phyloP scores from a whole-genome alignment of 2,113 vertebrate genomes.

The Ovis canadensis region DNA sequence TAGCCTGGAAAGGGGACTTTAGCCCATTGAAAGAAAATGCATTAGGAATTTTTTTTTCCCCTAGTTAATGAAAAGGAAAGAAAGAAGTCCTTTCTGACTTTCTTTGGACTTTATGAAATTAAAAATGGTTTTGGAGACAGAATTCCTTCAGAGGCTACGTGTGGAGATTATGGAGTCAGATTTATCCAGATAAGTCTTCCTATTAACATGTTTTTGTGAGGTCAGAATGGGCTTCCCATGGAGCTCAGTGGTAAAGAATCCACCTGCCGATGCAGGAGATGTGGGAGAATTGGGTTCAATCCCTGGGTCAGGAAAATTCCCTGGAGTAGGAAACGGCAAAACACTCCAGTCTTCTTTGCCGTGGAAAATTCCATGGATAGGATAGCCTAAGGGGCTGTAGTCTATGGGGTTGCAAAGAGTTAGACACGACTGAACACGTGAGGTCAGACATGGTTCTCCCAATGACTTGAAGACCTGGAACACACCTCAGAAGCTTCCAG shows the following conservation, averaged over 20 bases:
- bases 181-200: neutral
- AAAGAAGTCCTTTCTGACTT: neutral
- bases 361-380: neutral
- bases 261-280: neutral
- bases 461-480: neutral
- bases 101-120: neutral
- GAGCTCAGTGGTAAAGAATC: neutral
- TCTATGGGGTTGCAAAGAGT: neutral
- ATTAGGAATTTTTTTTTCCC: neutral
- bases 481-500: neutral
- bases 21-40: neutral
- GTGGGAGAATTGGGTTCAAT: accelerated
- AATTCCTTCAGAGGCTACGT: neutral
- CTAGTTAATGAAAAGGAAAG: neutral
- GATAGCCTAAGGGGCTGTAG: neutral
- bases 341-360: neutral
- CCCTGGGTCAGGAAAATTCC: neutral
- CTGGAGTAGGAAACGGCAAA: neutral
- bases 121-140: neutral
- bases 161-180: neutral
- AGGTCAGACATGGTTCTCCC: neutral
- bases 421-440: neutral
- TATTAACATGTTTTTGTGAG: neutral
- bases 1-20: neutral
- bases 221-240: neutral